Percentiles rank a stretch among this genome's conserved stretches.
Evolutionary conservation across 2,113 vertebrate genomes (phyloP).

Genomic region (Takifugu bimaculatus): DNA sequence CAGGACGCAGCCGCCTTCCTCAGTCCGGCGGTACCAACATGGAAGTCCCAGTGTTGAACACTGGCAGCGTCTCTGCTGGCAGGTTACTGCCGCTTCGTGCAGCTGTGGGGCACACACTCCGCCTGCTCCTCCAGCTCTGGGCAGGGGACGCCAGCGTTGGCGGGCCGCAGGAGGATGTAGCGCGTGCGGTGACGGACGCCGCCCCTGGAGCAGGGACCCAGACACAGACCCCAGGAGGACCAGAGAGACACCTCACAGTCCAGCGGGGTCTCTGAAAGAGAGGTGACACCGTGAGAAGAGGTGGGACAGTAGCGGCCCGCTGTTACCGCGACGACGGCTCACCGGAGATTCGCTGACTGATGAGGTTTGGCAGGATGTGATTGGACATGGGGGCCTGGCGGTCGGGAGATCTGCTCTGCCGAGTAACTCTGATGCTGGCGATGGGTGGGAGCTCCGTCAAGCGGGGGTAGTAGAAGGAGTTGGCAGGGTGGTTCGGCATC

Average conservation of each 20-base stretch:
- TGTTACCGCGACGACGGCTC: neutral
- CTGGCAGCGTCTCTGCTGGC: constrained; percentile 33
- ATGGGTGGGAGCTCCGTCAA: constrained; percentile 73
- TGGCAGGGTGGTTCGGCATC: constrained; percentile 78
- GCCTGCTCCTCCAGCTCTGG: constrained; percentile 78
- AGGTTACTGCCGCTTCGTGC: constrained; percentile 63
- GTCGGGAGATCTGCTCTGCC: constrained; percentile 52
- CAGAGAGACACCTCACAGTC: constrained; percentile 79
- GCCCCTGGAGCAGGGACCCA: constrained; percentile 69
- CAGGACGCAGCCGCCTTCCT: constrained; percentile 31
- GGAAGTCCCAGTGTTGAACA: constrained; percentile 52
- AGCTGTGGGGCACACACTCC: constrained; percentile 72
- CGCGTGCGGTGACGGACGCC: constrained; percentile 74
- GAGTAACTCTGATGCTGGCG: constrained; percentile 67
- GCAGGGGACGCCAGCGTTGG: constrained; percentile 74
- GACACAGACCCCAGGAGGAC: constrained; percentile 79
- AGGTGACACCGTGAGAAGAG: neutral
- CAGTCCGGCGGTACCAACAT: constrained; percentile 43
- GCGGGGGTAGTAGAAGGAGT: constrained; percentile 79
- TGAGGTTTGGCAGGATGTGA: constrained; percentile 74
- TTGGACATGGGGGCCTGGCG: constrained; percentile 72
- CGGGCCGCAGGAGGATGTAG: constrained; percentile 77
- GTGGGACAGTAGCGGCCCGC: neutral
- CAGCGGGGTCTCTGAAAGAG: constrained; percentile 70
- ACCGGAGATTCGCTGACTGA: constrained; percentile 69